Conservation (phyloP, 2,113 vertebrate genomes). For the Ptilonorhynchus violaceus region DNA sequence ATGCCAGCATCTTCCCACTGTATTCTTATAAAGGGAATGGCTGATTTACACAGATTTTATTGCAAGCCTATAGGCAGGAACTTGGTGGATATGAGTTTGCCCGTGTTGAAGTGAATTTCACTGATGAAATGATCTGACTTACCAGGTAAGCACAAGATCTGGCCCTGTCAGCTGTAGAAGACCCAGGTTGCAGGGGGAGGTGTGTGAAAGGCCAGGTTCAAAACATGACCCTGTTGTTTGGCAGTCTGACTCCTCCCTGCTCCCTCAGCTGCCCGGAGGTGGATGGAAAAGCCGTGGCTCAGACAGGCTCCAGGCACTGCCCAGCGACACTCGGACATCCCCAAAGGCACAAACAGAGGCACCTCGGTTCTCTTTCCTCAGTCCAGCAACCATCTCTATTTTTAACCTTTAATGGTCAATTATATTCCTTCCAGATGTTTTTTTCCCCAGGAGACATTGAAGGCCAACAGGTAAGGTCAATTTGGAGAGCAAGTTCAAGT, state of each 20-base stretch:
- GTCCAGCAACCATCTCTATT: neutral
- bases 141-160: neutral
- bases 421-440: conserved; percentile 61
- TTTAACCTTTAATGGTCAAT: conserved; percentile 46
- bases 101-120: neutral
- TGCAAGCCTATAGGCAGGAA: neutral
- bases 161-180: neutral
- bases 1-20: conserved; percentile 26
- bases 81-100: neutral
- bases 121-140: neutral
- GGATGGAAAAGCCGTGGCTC: neutral
- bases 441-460: conserved; percentile 45
- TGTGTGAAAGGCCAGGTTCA: neutral
- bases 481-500: conserved; percentile 16
- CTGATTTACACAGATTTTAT: neutral
- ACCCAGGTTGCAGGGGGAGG: neutral
- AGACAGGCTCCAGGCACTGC: conserved; percentile 18
- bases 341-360: neutral
- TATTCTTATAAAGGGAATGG: neutral
- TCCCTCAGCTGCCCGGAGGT: conserved; percentile 19
- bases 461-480: conserved; percentile 46
- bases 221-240: conserved; percentile 33
- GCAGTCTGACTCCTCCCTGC: neutral
- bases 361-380: conserved; percentile 24
- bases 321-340: neutral